phyloP scores from a whole-genome alignment of 2,113 vertebrate genomes.

The Bujurquina vittata region DNA sequence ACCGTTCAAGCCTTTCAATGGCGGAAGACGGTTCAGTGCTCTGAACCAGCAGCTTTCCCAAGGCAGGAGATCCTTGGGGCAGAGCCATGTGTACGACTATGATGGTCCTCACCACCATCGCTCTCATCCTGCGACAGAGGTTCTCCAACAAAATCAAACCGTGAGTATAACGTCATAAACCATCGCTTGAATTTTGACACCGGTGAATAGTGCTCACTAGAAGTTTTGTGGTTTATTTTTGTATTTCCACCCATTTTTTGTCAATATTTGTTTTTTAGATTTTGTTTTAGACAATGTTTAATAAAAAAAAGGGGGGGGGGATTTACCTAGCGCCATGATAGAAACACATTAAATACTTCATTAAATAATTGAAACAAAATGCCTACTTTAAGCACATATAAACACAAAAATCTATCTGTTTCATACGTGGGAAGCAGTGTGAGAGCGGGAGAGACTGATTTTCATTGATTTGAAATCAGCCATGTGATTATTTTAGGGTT shows the following conservation, averaged over 20 bases:
- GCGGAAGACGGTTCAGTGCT: conserved; percentile 18
- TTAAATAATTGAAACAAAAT: neutral
- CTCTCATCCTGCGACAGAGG: conserved; percentile 27
- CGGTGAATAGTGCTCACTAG: neutral
- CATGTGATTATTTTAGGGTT: conserved; percentile 55
- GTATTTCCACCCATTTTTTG: neutral
- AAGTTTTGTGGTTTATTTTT: neutral
- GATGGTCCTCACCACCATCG: conserved; percentile 40
- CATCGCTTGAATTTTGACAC: neutral
- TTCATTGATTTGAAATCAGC: conserved; percentile 60
- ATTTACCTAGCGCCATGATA: neutral
- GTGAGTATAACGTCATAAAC: conserved; percentile 57
- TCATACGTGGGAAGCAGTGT: conserved; percentile 30
- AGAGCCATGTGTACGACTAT: conserved; percentile 75
- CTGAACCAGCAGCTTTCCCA: conserved; percentile 14
- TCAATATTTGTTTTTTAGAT: neutral
- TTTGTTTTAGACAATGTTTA: neutral
- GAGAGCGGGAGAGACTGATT: conserved; percentile 16
- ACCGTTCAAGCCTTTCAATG: conserved; percentile 52
- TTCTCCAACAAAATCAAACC: conserved; percentile 49
- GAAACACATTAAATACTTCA: neutral
- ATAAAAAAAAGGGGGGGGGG: neutral
- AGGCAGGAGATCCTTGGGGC: conserved; percentile 23
- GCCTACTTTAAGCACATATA: neutral
- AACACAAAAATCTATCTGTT: neutral